Percentiles rank a stretch among this genome's conserved stretches.
Conservation (phyloP, 2,888 invertebrate species). For the Napeogenes sylphis region DNA sequence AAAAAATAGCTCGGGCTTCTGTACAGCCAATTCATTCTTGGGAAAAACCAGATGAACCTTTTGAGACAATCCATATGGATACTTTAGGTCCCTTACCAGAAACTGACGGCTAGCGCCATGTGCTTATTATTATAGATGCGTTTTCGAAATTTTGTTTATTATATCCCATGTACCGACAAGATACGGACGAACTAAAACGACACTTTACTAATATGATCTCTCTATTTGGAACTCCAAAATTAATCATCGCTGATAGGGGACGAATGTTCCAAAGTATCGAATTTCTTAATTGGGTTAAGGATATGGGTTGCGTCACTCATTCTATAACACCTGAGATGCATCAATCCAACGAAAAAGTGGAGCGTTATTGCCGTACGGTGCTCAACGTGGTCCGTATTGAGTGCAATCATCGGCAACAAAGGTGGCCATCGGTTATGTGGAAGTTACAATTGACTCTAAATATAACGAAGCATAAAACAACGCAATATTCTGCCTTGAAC, state of each 20-base stretch:
- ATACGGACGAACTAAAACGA: background rate
- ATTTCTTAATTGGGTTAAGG: conserved; percentile 18
- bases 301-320: conserved; percentile 27
- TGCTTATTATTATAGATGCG: background rate
- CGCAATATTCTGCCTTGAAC: no score
- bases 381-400: conserved; percentile 27
- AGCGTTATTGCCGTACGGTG: conserved; percentile 24
- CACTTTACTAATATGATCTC: conserved; percentile 21
- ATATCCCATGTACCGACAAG: no score
- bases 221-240: conserved; percentile 29
- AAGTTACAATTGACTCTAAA: conserved; percentile 15
- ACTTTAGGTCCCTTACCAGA: no score
- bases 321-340: conserved; percentile 35
- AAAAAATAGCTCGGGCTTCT: no score
- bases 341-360: conserved; percentile 25
- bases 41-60: no score
- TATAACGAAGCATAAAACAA: no score
- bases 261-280: conserved; percentile 18
- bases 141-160: background rate
- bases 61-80: no score
- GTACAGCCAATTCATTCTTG: no score
- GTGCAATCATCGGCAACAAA: conserved; percentile 10
- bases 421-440: background rate
- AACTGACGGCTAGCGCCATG: no score
- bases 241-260: conserved; percentile 25